Evolutionary conservation across 2,113 vertebrate genomes (phyloP).

Genomic region (Coreoperca whiteheadi): DNA sequence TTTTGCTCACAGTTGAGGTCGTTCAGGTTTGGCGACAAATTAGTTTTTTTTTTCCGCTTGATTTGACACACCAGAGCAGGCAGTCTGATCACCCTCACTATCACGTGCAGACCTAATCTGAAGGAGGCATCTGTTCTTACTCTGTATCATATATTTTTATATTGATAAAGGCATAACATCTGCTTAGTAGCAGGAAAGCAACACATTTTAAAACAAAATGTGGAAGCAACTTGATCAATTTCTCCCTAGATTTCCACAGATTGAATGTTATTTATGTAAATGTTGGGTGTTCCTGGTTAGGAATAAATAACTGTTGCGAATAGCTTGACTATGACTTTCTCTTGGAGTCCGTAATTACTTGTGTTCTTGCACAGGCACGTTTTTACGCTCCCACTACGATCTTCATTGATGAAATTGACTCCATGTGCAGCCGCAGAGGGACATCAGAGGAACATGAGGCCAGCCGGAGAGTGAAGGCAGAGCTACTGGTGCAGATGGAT

Average conservation of each 20-base stretch:
- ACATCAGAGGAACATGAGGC: constrained; percentile 98
- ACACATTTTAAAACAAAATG: no score
- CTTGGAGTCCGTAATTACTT: neutral
- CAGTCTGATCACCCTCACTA: no score
- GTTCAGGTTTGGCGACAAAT: no score
- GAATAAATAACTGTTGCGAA: no score
- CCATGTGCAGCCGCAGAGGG: constrained; percentile 97
- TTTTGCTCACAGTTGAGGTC: no score
- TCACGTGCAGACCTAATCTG: neutral
- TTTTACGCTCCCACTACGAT: constrained; percentile 98
- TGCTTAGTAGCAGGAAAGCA: no score
- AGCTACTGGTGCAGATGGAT: constrained; percentile 98
- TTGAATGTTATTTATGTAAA: neutral
- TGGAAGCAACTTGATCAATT: no score
- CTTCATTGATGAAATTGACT: constrained; percentile 99
- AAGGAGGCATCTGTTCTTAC: neutral
- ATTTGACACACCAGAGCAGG: no score
- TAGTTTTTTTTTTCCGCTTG: no score
- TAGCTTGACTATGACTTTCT: no score
- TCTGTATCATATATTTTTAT: neutral
- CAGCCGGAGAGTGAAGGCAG: constrained; percentile 95
- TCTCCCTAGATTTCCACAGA: neutral
- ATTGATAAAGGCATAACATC: neutral
- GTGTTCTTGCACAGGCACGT: constrained; percentile 87
- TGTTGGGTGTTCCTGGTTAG: neutral